Conservation (phyloP, 2,797 vertebrate species). For the Lycodopsis pacificus region DNA sequence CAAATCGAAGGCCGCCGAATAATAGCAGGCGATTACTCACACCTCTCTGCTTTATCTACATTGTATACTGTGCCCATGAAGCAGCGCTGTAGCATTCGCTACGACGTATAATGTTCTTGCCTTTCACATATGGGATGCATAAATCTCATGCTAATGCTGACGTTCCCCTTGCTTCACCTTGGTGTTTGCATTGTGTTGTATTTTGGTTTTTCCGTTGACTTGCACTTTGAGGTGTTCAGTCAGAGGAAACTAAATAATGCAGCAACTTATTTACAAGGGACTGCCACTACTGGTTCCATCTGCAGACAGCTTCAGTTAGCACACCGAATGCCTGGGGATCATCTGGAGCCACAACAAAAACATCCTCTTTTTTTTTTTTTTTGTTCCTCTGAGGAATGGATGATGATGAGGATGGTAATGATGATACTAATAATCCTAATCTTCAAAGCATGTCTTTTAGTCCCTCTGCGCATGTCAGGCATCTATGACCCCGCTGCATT, state of each 20-base stretch:
- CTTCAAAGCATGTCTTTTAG: slow-evolving; percentile 57
- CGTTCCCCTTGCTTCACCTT: slow-evolving; percentile 30
- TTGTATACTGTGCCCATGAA: background rate
- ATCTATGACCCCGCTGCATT: slow-evolving; percentile 41
- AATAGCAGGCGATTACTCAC: slow-evolving; percentile 40
- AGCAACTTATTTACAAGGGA: slow-evolving; percentile 45
- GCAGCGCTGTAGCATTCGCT: slow-evolving; percentile 6
- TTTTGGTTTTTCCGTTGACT: slow-evolving; percentile 7
- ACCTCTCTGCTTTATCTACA: slow-evolving; percentile 18
- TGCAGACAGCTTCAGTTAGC: slow-evolving; percentile 46
- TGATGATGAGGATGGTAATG: slow-evolving; percentile 40
- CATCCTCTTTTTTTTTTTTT: slow-evolving; percentile 22
- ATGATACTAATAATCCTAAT: slow-evolving; percentile 59
- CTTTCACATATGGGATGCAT: slow-evolving; percentile 22
- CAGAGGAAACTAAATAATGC: slow-evolving; percentile 30
- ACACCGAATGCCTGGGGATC: slow-evolving; percentile 41
- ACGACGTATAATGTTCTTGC: slow-evolving; percentile 1
- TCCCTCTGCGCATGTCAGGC: slow-evolving; percentile 27
- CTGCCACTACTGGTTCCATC: slow-evolving; percentile 33
- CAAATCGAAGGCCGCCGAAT: slow-evolving; percentile 31
- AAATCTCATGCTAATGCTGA: slow-evolving; percentile 14
- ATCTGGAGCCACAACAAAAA: slow-evolving; percentile 44
- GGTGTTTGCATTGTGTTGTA: slow-evolving; percentile 6
- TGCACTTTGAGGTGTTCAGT: slow-evolving; percentile 35
- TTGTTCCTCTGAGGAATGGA: slow-evolving; percentile 37